Percentiles rank a stretch among this genome's conserved stretches.
These are phyloP conservation scores for Mormyrops attenuatus DNA, from an alignment of 2,797 vertebrate genomes.

Conservation along the genomic window DNA sequence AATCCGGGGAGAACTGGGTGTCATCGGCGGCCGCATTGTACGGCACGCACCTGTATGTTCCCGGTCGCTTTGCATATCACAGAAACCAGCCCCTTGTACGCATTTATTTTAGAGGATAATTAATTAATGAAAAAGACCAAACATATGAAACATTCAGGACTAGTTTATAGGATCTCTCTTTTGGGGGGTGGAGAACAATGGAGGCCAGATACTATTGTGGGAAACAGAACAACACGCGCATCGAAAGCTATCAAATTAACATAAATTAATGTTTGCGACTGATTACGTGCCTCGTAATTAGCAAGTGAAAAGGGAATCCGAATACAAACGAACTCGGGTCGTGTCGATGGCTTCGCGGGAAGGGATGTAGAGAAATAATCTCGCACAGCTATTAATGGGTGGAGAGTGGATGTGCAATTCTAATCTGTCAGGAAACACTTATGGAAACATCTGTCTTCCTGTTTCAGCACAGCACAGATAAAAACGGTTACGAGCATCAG, in stretches of 20 bases:
- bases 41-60: conserved; percentile 53
- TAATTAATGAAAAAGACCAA: conserved; percentile 50
- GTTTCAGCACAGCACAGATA: background rate
- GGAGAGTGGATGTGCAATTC: conserved; percentile 23
- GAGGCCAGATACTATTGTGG: conserved; percentile 12
- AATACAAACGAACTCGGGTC: conserved; percentile 60
- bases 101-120: conserved; percentile 54
- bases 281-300: conserved; percentile 63
- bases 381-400: conserved; percentile 42
- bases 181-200: conserved; percentile 6
- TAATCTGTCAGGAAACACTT: conserved; percentile 12
- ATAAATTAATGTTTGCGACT: conserved; percentile 40
- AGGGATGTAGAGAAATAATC: conserved; percentile 43
- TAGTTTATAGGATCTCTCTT: background rate
- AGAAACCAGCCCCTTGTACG: conserved; percentile 56
- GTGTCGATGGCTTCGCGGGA: conserved; percentile 30
- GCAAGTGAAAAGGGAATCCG: conserved; percentile 67
- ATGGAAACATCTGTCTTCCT: background rate
- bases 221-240: conserved; percentile 20
- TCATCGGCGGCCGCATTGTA: conserved; percentile 43
- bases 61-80: conserved; percentile 65
- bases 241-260: background rate
- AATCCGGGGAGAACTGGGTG: conserved; percentile 44
- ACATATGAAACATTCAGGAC: conserved; percentile 6
- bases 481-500: background rate